Percentiles rank a stretch among this genome's conserved stretches.
Evolutionary conservation across 2,888 invertebrate species (phyloP).

Genomic region (Hybos culiciformis): DNA sequence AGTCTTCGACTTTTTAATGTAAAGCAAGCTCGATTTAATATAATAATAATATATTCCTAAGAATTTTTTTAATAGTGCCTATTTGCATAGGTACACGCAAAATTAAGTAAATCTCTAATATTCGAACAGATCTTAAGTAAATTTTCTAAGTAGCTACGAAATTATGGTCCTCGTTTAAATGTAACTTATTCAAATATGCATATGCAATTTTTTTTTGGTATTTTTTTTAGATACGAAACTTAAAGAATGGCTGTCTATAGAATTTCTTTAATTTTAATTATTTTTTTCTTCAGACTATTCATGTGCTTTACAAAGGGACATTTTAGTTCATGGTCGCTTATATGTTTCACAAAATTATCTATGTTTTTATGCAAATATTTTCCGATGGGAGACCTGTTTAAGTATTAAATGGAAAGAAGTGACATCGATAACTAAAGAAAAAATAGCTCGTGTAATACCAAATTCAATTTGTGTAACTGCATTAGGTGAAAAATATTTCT

Average conservation of each 20-base stretch:
- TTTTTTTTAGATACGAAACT: too few species aligned
- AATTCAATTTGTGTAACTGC: constrained; percentile 86
- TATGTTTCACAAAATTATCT: constrained; percentile 92
- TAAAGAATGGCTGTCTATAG: too few species aligned
- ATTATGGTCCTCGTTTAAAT: too few species aligned
- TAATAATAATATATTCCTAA: too few species aligned
- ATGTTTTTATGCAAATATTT: constrained; percentile 96
- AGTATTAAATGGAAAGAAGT: constrained; percentile 82
- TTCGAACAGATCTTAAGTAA: neutral
- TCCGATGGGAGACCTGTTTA: constrained; percentile 88
- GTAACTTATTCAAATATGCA: too few species aligned
- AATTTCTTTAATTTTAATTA: neutral
- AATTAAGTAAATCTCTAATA: too few species aligned
- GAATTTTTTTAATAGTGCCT: too few species aligned
- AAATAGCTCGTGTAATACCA: constrained; percentile 86
- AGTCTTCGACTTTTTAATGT: too few species aligned
- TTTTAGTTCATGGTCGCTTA: constrained; percentile 86
- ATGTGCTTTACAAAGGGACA: constrained; percentile 92
- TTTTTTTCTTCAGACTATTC: constrained; percentile 67
- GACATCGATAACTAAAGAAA: constrained; percentile 86
- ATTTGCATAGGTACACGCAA: too few species aligned
- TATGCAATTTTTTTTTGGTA: too few species aligned
- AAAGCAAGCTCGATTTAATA: neutral
- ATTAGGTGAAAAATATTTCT: constrained; percentile 73
- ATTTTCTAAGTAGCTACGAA: too few species aligned